A percentile compares a stretch with the other conserved stretches of the same genome.
Conservation (phyloP, 2,113 vertebrate genomes). For the Gymnobelideus leadbeateri region DNA sequence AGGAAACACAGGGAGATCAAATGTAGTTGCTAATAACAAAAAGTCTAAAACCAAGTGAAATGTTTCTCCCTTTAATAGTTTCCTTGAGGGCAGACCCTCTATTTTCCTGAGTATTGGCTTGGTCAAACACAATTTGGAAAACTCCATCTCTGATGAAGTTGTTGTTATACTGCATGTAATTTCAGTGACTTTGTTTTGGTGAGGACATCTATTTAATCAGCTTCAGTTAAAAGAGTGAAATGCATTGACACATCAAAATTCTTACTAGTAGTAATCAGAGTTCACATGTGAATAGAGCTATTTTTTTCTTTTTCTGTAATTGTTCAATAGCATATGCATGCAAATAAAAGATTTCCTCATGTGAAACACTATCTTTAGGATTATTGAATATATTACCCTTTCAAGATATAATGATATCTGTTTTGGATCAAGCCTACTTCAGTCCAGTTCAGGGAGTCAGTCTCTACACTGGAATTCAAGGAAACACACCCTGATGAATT, state of each 20-base stretch:
- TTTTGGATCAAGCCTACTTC: no score
- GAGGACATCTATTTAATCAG: background rate
- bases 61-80: background rate
- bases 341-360: no score
- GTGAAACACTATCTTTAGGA: no score
- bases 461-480: no score
- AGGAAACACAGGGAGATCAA: background rate
- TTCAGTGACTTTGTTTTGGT: conserved; percentile 5
- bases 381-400: no score
- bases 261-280: background rate
- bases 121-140: conserved; percentile 48
- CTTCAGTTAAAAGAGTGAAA: conserved; percentile 22
- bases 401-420: no score
- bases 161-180: conserved; percentile 18
- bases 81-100: background rate
- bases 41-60: conserved; percentile 26
- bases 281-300: background rate
- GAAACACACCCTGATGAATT: no score
- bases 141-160: background rate
- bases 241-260: background rate
- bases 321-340: no score
- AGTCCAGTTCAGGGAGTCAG: no score
- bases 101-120: background rate
- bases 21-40: conserved; percentile 1
- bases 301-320: background rate